phyloP scores from a whole-genome alignment of 2,113 vertebrate species.

The Mus musculus region DNA sequence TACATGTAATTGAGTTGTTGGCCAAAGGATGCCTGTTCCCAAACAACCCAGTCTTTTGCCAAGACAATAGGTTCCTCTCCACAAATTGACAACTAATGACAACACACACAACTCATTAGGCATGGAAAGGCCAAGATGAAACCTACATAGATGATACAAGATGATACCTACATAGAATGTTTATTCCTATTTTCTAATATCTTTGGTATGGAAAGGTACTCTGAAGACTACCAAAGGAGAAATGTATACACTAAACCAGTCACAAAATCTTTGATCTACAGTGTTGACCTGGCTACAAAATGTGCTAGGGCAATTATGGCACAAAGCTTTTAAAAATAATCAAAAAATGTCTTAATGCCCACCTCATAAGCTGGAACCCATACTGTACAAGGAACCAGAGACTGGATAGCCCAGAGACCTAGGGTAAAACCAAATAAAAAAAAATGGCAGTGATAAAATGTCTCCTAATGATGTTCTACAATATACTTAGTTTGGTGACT shows the following conservation, averaged over 20 bases:
- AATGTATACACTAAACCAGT: not conserved
- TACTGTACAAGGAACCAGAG: not conserved
- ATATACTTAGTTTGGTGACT: not conserved
- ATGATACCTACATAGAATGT: not conserved
- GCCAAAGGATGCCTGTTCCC: not conserved
- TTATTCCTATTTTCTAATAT: not conserved
- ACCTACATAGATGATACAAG: not conserved
- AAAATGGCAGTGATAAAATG: not conserved
- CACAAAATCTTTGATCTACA: not conserved
- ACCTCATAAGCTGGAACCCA: not conserved
- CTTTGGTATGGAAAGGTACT: not conserved
- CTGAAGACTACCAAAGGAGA: not conserved
- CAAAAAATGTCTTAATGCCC: not conserved
- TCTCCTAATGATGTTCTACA: not conserved
- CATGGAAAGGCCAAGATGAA: not conserved
- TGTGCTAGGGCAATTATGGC: not conserved
- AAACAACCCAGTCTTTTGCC: not conserved
- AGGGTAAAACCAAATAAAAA: not conserved
- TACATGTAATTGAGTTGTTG: not conserved
- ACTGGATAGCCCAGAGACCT: not conserved
- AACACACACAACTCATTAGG: not conserved
- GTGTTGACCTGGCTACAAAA: not conserved
- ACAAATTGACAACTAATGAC: not conserved
- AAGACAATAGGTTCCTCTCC: not conserved
- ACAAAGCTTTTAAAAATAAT: not conserved